Conservation (phyloP, 2,888 invertebrate genomes). For the Apodemia mormo region DNA sequence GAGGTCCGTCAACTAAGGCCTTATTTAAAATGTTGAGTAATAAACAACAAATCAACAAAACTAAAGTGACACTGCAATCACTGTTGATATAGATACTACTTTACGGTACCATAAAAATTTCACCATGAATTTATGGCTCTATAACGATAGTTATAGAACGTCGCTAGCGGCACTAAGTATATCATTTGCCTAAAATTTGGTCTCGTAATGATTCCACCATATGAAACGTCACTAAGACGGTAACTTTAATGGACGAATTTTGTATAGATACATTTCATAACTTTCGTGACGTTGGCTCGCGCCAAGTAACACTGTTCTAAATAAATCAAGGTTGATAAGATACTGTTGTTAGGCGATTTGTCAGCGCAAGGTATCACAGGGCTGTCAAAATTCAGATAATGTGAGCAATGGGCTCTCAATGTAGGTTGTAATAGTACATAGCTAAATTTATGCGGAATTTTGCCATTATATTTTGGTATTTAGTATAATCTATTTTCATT, state of each 20-base stretch:
- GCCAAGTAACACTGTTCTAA: constrained; percentile 54
- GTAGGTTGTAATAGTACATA: constrained; percentile 33
- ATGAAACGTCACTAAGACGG: not conserved
- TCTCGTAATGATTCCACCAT: not conserved
- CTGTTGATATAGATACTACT: too few species aligned
- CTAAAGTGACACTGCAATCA: too few species aligned
- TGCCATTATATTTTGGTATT: not conserved
- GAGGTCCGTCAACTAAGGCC: too few species aligned
- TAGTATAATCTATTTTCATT: not conserved
- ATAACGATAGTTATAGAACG: too few species aligned
- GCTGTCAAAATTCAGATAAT: constrained; percentile 43
- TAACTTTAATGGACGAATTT: constrained; percentile 19
- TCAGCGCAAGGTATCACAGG: constrained; percentile 43
- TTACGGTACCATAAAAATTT: too few species aligned
- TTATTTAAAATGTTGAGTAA: too few species aligned
- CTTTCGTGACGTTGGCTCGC: constrained; percentile 35
- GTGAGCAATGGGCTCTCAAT: constrained; percentile 31
- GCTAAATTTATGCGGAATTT: constrained; percentile 22
- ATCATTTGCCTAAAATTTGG: too few species aligned
- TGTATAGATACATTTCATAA: constrained; percentile 35
- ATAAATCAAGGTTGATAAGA: constrained; percentile 66
- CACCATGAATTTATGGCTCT: too few species aligned
- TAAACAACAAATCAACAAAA: too few species aligned
- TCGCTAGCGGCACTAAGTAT: too few species aligned
- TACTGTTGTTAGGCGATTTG: constrained; percentile 51